Evolutionary conservation across 2,888 invertebrate species (phyloP).

Genomic region (Cheilosia soror): DNA sequence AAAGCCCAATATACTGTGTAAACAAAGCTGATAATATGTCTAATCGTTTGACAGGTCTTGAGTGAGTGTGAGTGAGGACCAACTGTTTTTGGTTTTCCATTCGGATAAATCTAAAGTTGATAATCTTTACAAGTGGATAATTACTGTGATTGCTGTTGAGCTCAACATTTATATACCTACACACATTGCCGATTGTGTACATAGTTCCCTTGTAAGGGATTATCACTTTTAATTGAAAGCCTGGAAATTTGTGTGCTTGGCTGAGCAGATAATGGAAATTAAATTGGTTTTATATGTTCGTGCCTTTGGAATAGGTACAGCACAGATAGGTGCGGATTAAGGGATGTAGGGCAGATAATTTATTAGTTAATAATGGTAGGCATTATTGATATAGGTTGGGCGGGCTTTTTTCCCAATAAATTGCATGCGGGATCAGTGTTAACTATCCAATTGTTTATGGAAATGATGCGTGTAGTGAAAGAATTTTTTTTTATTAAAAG

Average conservation of each 20-base stretch:
- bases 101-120: conserved; percentile 9
- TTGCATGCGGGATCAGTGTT: too few species aligned
- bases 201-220: conserved; percentile 28
- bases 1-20: background rate
- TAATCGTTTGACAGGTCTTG: conserved; percentile 12
- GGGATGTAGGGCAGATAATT: too few species aligned
- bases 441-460: too few species aligned
- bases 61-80: conserved; percentile 2
- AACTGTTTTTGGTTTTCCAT: too few species aligned
- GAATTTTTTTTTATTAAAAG: too few species aligned
- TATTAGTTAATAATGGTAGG: too few species aligned
- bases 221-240: conserved; percentile 50
- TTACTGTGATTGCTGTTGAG: conserved; percentile 14
- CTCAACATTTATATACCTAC: background rate
- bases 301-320: background rate
- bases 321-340: conserved; percentile 12
- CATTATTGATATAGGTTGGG: too few species aligned
- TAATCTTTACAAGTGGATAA: conserved; percentile 47
- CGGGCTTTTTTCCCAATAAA: too few species aligned
- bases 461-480: too few species aligned
- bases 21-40: background rate
- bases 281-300: conserved; percentile 40
- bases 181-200: background rate
- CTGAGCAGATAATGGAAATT: conserved; percentile 41
- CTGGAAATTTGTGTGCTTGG: conserved; percentile 40